Evolutionary conservation across 2,797 vertebrate species (phyloP).

Genomic region (Chaunax sp.): DNA sequence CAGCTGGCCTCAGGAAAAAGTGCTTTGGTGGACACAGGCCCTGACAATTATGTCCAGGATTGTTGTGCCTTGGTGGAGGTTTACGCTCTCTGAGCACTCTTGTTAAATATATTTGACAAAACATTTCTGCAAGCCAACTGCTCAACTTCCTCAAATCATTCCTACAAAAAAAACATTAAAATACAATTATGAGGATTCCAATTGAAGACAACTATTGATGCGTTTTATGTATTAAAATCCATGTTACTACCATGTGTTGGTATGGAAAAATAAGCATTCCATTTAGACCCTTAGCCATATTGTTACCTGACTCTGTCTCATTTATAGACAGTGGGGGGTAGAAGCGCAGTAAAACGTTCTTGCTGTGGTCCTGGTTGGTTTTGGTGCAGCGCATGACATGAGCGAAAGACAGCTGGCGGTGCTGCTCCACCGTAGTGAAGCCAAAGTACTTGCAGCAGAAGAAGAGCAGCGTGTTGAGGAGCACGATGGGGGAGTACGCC

Average conservation of each 20-base stretch:
- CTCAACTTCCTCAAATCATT: background rate
- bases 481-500: constrained; percentile 96
- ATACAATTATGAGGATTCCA: background rate
- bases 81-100: too few species aligned
- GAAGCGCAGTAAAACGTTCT: constrained; percentile 94
- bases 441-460: constrained; percentile 98
- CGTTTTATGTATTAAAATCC: background rate
- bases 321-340: constrained; percentile 89
- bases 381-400: constrained; percentile 95
- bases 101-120: background rate
- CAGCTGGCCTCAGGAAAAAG: too few species aligned
- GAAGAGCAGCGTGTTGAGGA: constrained; percentile 97
- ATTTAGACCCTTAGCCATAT: background rate
- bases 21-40: too few species aligned
- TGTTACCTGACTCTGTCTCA: constrained; percentile 71
- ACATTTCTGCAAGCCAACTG: background rate
- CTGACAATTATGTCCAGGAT: too few species aligned
- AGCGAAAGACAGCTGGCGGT: constrained; percentile 95
- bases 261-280: background rate
- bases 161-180: background rate
- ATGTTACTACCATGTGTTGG: background rate
- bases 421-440: constrained; percentile 92
- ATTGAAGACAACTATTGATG: background rate
- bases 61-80: too few species aligned
- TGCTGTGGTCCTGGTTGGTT: constrained; percentile 88